phyloP scores from a whole-genome alignment of 2,113 vertebrate species.

The Siphamia tubifer region DNA sequence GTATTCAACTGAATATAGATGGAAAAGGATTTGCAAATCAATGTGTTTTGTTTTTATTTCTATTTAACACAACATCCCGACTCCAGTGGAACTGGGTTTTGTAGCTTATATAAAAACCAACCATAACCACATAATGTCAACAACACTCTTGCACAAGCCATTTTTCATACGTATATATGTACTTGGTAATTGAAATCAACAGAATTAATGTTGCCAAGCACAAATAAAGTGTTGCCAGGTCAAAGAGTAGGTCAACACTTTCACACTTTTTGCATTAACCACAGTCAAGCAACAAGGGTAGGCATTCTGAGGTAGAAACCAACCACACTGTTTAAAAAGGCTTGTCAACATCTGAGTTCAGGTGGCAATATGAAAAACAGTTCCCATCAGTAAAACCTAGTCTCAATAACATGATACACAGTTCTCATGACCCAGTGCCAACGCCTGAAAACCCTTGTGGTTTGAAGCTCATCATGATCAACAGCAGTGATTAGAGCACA shows the following conservation, averaged over 20 bases:
- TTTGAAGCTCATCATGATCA: background rate
- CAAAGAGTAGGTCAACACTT: constrained; percentile 35
- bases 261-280: constrained; percentile 39
- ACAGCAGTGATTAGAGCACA: background rate
- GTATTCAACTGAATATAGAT: no score
- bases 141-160: no score
- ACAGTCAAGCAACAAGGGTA: background rate
- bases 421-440: constrained; percentile 6
- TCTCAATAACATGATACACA: background rate
- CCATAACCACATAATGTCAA: no score
- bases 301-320: background rate
- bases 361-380: background rate
- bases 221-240: background rate
- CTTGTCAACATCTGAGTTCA: constrained; percentile 8
- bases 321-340: constrained; percentile 21
- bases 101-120: no score
- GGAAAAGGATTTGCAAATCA: no score
- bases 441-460: background rate
- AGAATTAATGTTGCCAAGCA: no score
- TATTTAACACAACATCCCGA: no score
- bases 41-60: no score
- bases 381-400: constrained; percentile 11
- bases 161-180: no score
- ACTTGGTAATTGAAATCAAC: no score
- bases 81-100: no score